These are phyloP conservation scores for Donacobius atricapilla DNA, from an alignment of 2,113 vertebrate genomes.

Conservation along the genomic window DNA sequence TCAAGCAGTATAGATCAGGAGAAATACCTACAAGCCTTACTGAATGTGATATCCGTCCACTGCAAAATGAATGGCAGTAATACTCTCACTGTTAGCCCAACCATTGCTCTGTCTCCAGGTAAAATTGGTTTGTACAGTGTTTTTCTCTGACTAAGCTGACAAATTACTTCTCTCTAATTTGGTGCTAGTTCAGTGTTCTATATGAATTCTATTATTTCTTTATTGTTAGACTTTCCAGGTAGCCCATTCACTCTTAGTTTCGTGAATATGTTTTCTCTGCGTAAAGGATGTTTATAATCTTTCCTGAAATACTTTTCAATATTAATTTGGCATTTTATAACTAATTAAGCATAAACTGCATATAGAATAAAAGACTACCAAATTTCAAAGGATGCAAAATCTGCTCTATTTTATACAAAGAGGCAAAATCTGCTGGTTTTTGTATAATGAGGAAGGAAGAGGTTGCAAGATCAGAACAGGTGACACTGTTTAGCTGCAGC, in stretches of 20 bases:
- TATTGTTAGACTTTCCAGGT: background rate
- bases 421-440: background rate
- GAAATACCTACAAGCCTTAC: constrained; percentile 93
- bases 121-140: background rate
- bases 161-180: background rate
- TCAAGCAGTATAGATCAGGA: constrained; percentile 98
- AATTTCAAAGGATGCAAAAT: background rate
- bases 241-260: background rate
- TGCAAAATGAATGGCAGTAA: constrained; percentile 86
- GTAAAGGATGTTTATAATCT: background rate
- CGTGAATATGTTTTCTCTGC: background rate
- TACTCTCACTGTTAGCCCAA: constrained; percentile 85
- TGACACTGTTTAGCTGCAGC: background rate
- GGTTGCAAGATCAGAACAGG: background rate
- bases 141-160: background rate
- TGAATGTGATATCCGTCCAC: constrained; percentile 88
- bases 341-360: background rate
- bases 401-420: background rate
- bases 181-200: background rate
- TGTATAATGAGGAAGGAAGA: background rate
- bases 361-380: background rate
- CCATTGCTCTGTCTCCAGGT: constrained; percentile 93
- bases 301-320: background rate
- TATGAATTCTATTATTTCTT: background rate
- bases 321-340: background rate